Percentiles rank a stretch among this genome's conserved stretches.
Evolutionary conservation across 2,113 vertebrate genomes (phyloP).

Genomic region (Passer domesticus): DNA sequence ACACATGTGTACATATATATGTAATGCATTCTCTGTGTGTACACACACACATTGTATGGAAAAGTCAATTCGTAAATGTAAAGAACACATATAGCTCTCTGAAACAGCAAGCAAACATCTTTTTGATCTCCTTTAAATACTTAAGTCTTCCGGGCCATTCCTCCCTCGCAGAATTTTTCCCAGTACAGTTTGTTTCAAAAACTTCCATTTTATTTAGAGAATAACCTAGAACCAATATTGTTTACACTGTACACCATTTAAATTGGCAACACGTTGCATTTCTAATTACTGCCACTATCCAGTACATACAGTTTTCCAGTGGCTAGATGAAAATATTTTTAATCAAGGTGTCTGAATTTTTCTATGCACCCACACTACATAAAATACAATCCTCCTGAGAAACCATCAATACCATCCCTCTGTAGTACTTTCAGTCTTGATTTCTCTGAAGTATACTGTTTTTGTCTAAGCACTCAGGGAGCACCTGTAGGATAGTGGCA

Average conservation of each 20-base stretch:
- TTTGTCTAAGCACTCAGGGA: background rate
- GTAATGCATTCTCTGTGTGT: background rate
- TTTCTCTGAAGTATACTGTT: background rate
- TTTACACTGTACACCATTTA: background rate
- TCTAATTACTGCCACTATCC: background rate
- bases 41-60: background rate
- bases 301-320: background rate
- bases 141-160: background rate
- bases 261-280: background rate
- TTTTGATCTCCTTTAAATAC: background rate
- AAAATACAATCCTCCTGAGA: background rate
- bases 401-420: background rate
- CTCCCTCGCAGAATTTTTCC: background rate
- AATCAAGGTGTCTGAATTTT: background rate
- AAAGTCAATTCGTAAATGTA: background rate
- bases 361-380: rapidly evolving
- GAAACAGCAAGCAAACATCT: background rate
- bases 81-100: background rate
- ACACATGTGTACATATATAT: rapidly evolving
- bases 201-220: background rate
- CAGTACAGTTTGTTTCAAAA: background rate
- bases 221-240: background rate
- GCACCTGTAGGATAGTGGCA: background rate
- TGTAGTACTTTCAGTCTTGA: background rate
- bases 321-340: background rate